Evolutionary conservation across 1,140 invertebrate genomes (phyloP), one percentile per base, ranked within the genome.

Genomic region (Lutraria rhynchaena): DNA sequence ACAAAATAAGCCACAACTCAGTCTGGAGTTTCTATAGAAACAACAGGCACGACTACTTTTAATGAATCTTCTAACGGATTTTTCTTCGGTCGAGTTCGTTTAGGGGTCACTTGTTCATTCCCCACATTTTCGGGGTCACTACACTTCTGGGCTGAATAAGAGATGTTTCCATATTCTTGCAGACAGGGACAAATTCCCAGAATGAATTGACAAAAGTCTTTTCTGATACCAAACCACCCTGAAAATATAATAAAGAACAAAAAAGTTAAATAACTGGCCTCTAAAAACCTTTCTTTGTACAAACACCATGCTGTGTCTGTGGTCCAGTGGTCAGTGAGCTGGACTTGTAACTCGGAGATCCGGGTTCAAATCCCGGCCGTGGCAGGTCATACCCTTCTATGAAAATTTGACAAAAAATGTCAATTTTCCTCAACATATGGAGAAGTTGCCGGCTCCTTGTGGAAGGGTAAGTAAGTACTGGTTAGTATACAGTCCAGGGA

Each of bases 221-320:
- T 99, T 65, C 98, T 94, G 83, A 99, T 97, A 33, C 98, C 98
- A 93, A 99, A 99, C 98, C 98, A 99, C 98, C 98, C 97, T 98
- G 89, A 71, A 81, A 81, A 37, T 27, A 35, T 5, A 19, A 15
- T 29, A 27, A 55, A n/a, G n/a, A n/a, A n/a, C n/a, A n/a, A n/a
- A n/a, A n/a, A n/a, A n/a, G n/a, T n/a, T 27, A 46, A 4, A 67
- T 35, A 17, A 44, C 22, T 33, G 7, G 11, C 17, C 17, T 9
- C 55, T 24, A 58, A 58, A 58, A 13, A 17, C 11, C 55, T 19
- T 19, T 58, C 11, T 11, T 27, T 58, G 15, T n/a, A n/a, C n/a
- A n/a, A n/a, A n/a, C n/a, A n/a, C n/a, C n/a, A n/a, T n/a, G n/a
- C n/a, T n/a, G n/a, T n/a, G n/a, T n/a, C n/a, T n/a, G n/a, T 7